Base-by-base conservation (phyloP, 2,113 vertebrate species). In the Heterocephalus glaber region DNA sequence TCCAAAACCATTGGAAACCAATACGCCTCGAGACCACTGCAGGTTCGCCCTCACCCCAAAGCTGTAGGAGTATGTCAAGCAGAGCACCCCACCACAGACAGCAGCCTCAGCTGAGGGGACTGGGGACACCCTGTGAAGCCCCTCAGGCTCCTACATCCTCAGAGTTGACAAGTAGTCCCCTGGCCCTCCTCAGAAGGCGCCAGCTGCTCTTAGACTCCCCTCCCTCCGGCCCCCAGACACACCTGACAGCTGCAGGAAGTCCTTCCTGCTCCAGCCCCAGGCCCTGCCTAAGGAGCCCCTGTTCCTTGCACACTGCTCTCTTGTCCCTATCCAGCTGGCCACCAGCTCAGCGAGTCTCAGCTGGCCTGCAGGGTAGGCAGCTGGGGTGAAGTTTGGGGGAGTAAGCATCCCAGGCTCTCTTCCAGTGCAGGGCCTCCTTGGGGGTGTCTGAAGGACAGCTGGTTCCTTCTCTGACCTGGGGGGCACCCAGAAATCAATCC, bases 241-340 rank as follows among this genome's bases (percentile, higher is more conserved):
- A 97, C 97, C 97, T 98, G 96, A 97, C 97, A 97, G 97, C 97
- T 97, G 97, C 96, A 96, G 97, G 97, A 97, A 97, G 97, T 93
- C 12, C 60, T 88, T 79, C 68, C n/a, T 72, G 85, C 60, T 79
- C 58, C 16, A 10, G 17, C 63, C 56, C 38, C 66, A 10, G 3
- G 56, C 58, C 47, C 14, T 86, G 95, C 93, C 94, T 56, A 60
- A 93, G 92, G 79, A 92, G 92, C 89, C 97, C 97, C 96, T 85
- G 61, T 95, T 94, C 85, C 95, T 92, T 58, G 56, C 79, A 98
- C 96, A 98, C 97, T 95, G 77, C 54, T 95, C 93, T 93, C 94
- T 97, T 97, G 97, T 98, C 93, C 65, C 41, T 77, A 20, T 77
- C 83, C 96, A 97, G 96, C 89, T 97, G 97, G 95, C 77, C 5